Evolutionary conservation across 2,113 vertebrate species (phyloP).

Genomic region (Parotia lawesii): DNA sequence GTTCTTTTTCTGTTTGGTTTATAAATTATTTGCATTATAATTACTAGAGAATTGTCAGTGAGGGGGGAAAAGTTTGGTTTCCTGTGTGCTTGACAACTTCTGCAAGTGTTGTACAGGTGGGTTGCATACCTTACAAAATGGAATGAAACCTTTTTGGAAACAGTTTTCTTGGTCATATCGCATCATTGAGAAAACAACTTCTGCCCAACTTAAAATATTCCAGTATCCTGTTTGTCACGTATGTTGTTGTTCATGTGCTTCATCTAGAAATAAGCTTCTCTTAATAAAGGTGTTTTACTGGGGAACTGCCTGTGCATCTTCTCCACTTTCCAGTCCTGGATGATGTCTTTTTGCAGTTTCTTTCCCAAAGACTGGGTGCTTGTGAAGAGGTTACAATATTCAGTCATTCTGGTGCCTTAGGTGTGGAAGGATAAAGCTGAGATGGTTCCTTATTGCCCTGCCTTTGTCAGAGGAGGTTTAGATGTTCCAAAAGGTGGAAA

Average conservation of each 20-base stretch:
- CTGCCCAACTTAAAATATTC: not conserved
- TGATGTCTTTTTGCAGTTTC: not conserved
- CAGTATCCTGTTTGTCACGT: not conserved
- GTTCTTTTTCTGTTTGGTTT: not conserved
- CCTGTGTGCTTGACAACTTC: not conserved
- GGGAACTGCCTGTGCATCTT: not conserved
- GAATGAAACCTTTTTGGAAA: not conserved
- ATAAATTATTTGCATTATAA: not conserved
- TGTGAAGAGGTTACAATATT: not conserved
- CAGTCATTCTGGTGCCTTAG: not conserved
- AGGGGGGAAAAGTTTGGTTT: not conserved
- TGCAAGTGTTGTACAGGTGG: not conserved
- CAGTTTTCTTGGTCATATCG: not conserved
- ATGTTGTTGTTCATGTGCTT: accelerated
- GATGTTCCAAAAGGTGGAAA: not conserved
- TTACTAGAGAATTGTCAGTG: not conserved
- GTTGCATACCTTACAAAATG: not conserved
- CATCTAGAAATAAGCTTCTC: not conserved
- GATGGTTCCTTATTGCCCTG: not conserved
- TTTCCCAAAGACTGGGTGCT: not conserved
- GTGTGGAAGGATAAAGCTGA: not conserved
- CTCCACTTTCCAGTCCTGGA: not conserved
- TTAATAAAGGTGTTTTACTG: not conserved
- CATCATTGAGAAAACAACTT: not conserved
- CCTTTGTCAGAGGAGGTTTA: not conserved